Evolutionary conservation across 2,888 invertebrate genomes (phyloP).

Genomic region (Anthophora plumipes): DNA sequence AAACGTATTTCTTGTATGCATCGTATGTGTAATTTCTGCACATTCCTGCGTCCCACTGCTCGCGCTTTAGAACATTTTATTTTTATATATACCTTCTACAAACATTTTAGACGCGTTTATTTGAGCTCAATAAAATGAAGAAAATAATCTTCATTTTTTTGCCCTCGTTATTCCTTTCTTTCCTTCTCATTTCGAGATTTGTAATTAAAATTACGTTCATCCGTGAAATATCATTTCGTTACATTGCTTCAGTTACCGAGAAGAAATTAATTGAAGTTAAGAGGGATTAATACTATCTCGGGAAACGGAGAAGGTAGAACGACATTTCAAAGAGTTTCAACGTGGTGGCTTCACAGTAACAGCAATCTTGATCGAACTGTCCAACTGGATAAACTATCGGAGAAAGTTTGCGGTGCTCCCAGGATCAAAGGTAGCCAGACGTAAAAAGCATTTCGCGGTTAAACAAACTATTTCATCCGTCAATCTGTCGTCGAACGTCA

Average conservation of each 20-base stretch:
- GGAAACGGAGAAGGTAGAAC: neutral
- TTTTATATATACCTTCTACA: neutral
- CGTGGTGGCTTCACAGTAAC: neutral
- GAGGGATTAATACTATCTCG: neutral
- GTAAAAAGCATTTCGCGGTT: constrained; percentile 35
- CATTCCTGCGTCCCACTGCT: neutral
- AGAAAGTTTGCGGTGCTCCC: constrained; percentile 31
- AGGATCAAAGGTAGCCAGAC: constrained; percentile 7
- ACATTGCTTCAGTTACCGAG: neutral
- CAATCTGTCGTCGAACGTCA: constrained; percentile 22
- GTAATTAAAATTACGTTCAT: too few relatives aligned
- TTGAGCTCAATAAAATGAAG: neutral
- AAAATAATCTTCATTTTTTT: too few relatives aligned
- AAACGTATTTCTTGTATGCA: constrained; percentile 47
- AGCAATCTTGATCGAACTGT: constrained; percentile 42
- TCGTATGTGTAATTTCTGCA: neutral
- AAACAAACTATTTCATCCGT: constrained; percentile 34
- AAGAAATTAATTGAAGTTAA: neutral
- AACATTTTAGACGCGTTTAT: neutral
- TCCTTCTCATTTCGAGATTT: too few relatives aligned
- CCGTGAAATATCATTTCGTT: neutral
- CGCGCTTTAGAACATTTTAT: neutral
- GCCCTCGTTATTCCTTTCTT: too few relatives aligned
- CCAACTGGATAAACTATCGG: constrained; percentile 41
- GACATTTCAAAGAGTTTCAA: constrained; percentile 21